Evolutionary conservation across 2,888 invertebrate genomes (phyloP), one percentile per base, ranked within the genome.

Genomic region (Antheraea yamamai): DNA sequence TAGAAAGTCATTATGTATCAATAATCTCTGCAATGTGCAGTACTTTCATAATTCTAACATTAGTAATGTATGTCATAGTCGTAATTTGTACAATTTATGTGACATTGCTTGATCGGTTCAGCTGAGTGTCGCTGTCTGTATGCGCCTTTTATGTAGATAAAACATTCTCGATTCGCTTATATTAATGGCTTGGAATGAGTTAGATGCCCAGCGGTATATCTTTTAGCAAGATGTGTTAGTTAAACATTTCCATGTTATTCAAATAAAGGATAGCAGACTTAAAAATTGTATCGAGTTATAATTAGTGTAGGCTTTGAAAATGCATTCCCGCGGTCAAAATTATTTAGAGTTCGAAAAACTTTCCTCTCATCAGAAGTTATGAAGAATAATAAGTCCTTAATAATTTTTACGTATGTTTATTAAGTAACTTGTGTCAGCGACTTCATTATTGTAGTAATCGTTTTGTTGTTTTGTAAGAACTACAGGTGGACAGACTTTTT

Each of bases 81-180:
- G 72, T 81, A 78, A 81, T 55, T 72, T 77, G 4, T 70, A 51
- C 74, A 77, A 74, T 83, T 82, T 82, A 83, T 79, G 68, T 52
- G 39, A 75, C 26, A 76, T 72, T 72, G 77, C 71, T 75, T 74
- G 76, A 77, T 78, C 74, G 75, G 51, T 51, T 20, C 66, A 51
- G 51, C 39, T 47, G 66, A 47, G 47, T 73, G 6, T 23, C n/a
- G 16, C 35, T 51, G 74, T 76, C 75, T 77, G 74, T 70, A 78
- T 75, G 74, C 76, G 75, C 78, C 78, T 81, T 79, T 80, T 79
- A 78, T 76, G 78, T 75, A 78, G 78, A 81, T 81, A 78, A 78
- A 81, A 81, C 73, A 78, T 68, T 77, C 81, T 82, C 81, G 79
- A 83, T 83, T 81, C 81, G 76, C 81, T 80, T 76, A 76, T 55